Percentiles rank a stretch among this genome's conserved stretches.
Evolutionary conservation across 1,140 invertebrate genomes (phyloP).

Genomic region (Rhopalosiphum padi): DNA sequence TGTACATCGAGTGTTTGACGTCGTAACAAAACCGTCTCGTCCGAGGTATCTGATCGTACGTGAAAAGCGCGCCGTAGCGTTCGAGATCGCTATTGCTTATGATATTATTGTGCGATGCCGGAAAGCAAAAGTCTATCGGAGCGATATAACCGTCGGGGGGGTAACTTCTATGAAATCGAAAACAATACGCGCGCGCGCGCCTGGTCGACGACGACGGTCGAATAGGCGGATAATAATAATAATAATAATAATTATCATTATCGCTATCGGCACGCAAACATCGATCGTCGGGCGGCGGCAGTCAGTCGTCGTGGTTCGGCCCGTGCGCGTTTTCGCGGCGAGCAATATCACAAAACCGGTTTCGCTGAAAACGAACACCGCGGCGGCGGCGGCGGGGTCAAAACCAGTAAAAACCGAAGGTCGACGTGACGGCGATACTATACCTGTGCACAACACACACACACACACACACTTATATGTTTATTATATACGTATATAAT

Average conservation of each 20-base stretch:
- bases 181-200: not conserved
- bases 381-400: constrained; percentile 30
- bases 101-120: not conserved
- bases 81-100: not conserved
- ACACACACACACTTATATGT: not conserved
- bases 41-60: not conserved
- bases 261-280: not conserved
- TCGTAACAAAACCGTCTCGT: not conserved
- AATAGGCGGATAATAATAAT: not conserved
- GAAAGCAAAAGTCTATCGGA: not conserved
- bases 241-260: not conserved
- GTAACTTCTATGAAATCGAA: not conserved
- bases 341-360: constrained; percentile 18
- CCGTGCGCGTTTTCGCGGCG: not conserved
- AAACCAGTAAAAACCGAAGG: constrained; percentile 56
- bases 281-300: not conserved
- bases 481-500: not conserved
- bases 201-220: not conserved
- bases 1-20: not conserved
- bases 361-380: not conserved
- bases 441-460: not conserved
- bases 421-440: not conserved
- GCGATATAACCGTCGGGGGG: not conserved
- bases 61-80: not conserved
- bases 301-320: not conserved